These are phyloP conservation scores for Petromus typicus DNA, from an alignment of 2,113 vertebrate species.

Conservation along the genomic window DNA sequence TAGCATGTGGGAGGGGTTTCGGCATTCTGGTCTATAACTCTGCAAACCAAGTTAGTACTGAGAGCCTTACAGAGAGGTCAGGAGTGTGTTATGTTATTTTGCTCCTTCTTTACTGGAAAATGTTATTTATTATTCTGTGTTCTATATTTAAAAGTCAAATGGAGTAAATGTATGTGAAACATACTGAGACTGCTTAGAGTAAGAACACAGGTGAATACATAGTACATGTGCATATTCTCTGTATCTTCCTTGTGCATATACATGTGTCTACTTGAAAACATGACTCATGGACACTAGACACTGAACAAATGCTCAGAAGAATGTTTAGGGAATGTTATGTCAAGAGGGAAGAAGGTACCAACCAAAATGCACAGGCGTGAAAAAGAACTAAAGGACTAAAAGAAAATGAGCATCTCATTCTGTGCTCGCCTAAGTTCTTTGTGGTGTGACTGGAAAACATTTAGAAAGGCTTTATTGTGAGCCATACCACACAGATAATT, in stretches of 20 bases:
- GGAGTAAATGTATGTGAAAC: not conserved
- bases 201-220: not conserved
- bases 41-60: not conserved
- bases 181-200: not conserved
- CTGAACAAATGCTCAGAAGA: not conserved
- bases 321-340: not conserved
- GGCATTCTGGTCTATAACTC: not conserved
- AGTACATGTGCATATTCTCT: not conserved
- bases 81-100: not conserved
- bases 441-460: not conserved
- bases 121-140: not conserved
- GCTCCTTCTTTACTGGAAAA: not conserved
- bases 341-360: not conserved
- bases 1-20: not conserved
- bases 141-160: not conserved
- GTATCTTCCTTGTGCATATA: too few species aligned
- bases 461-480: not conserved
- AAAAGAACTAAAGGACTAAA: not conserved
- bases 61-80: not conserved
- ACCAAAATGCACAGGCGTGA: not conserved
- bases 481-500: not conserved
- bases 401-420: not conserved
- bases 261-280: not conserved
- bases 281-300: not conserved
- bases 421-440: not conserved